A percentile compares a stretch with the other conserved stretches of the same genome.
Evolutionary conservation across 2,797 vertebrate genomes (phyloP).

Genomic region (Schizopygopsis malacanthus): DNA sequence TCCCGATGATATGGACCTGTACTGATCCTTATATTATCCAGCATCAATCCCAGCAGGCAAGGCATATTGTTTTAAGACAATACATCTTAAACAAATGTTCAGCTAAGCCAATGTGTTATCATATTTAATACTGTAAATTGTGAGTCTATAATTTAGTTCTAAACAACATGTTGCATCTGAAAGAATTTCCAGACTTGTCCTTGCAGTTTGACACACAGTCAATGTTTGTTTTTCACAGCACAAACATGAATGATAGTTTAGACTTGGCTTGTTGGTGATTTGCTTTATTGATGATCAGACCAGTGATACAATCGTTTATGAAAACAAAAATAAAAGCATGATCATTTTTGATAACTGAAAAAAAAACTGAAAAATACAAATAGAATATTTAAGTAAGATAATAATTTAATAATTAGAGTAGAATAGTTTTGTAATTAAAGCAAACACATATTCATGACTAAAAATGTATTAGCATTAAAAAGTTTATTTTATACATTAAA

Average conservation of each 20-base stretch:
- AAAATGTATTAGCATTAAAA: too few species aligned
- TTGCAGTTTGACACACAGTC: neutral
- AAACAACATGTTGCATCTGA: constrained; percentile 1
- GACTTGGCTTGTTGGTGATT: neutral
- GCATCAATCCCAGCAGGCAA: constrained; percentile 20
- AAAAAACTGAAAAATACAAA: neutral
- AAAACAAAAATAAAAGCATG: neutral
- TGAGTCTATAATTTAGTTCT: neutral
- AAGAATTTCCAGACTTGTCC: neutral
- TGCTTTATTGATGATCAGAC: neutral
- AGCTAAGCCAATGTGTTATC: constrained; percentile 15
- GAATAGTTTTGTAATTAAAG: too few species aligned
- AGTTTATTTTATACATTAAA: too few species aligned
- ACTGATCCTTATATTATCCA: constrained; percentile 58
- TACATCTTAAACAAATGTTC: neutral
- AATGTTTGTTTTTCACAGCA: neutral
- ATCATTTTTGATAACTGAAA: neutral
- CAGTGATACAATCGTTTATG: neutral
- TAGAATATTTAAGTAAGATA: too few species aligned
- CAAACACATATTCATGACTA: too few species aligned
- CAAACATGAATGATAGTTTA: neutral
- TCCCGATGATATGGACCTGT: constrained; percentile 63
- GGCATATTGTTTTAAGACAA: neutral
- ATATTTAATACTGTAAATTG: neutral
- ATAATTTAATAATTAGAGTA: too few species aligned